Evolutionary conservation across 64 coral and sea anemone genomes (phyloP), one percentile per base, ranked within the genome.

Genomic region (Cladopsammia gracilis): DNA sequence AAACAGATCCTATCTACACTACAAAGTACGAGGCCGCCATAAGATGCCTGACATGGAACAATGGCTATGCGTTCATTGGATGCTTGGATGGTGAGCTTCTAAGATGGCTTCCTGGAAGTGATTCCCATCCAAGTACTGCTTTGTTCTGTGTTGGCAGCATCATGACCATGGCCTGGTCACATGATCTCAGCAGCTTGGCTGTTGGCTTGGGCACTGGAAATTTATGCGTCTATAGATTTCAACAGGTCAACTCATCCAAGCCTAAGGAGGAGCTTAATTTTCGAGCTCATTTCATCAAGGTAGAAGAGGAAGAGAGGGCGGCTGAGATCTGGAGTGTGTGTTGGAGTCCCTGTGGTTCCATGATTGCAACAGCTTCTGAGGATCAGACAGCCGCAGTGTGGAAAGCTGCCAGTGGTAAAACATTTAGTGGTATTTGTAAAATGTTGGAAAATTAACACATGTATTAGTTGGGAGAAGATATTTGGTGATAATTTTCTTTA

Each of bases 351-450:
- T 94, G 96, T 88, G 88, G 89, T 66, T 68, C 58, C 7, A 94
- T 98, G 96, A 94, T 98, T 74, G 96, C 92, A 45, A 94, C 96
- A 23, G 96, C 96, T 44, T 97, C 96, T 48, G 96, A 97, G 79
- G 96, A 98, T 89, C 96, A 98, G 58, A 94, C 96, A 71, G 73
- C 96, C 22, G 90, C 75, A 44, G 90, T 97, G 48, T 97, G 96
- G 96, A 88, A 88, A 87, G 81, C 62, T 61, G 54, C 34, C 10
- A 90, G 51, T 94, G 96, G 96, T 94, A 70, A 76, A 75, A 52
- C 8, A 10, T 53, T 23, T 51, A 10, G 46, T 75, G 34, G 34
- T 34, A 34, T 20, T 19, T 49, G 14, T 68, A 19, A 54, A 54
- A 54, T 54, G 6, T 54, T 54, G 52, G 34, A 34, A 34, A 34